Evolutionary conservation across 1,140 invertebrate genomes (phyloP), one percentile per base, ranked within the genome.

Genomic region (Antheraea pernyi): DNA sequence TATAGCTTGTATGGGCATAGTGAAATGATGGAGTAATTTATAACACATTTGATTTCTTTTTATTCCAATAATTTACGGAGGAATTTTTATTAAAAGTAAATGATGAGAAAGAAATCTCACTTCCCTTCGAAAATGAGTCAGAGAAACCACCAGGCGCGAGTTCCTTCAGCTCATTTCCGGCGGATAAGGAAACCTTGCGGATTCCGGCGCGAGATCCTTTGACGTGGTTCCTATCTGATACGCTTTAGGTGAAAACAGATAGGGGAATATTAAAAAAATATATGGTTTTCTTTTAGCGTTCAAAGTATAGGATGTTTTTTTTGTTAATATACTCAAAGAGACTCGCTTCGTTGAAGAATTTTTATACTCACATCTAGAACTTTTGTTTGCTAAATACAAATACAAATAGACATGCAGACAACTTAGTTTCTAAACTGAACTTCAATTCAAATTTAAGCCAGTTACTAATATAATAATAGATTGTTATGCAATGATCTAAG

Each of bases 111-210:
- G 16, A 53, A 16, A 13, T 53, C 11, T 48, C 2, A 42, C 39
- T 42, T 42, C 39, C 39, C 11, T 42, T 42, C 7, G 39, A 42
- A 11, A 42, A 42, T 42, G 39, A 42, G 39, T 42, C 39, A 53
- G 70, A 66, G 70, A 48, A 59, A 22, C 60, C 68, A 64, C 19
- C 71, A 71, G 53, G 72, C 72, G 59, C 36, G 7, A 42, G 67
- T 70, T 77, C 75, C 72, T 65, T 4, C 59, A 60, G 46, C 70
- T 74, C 72, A 77, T 74, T 77, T 77, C 75, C 75, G 69, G 22
- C 72, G 72, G 75, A 73, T 67, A 60, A 61, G 72, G 67, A 74
- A 72, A 72, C 69, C 68, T 19, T 48, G 60, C 62, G 62, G 64
- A 60, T 71, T 73, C 67, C 75, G 69, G 60, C 37, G 68, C 65